Base-by-base conservation (phyloP, 2,888 invertebrate genomes). In the Meiosimyza decipiens region DNA sequence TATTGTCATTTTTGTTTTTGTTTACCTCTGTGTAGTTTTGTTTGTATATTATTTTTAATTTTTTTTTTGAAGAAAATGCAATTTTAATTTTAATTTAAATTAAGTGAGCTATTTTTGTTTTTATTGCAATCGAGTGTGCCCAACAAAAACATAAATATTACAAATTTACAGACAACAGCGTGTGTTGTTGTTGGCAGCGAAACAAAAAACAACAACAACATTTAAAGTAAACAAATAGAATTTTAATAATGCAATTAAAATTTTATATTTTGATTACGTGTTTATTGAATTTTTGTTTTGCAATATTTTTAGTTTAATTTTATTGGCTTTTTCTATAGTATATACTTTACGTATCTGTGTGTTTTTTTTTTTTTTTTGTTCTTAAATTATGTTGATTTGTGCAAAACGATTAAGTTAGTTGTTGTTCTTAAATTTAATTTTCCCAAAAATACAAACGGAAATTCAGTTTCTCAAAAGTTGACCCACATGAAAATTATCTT, bases 391-490 rank as follows among this genome's bases (percentile, higher is more conserved):
- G 3, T n/a, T 55, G 22, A 18, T 22, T 15, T 28, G 22, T 28
- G 0, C 6, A 13, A 57, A 57, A 57, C 22, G 15, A 57, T 57
- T 18, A 22, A 57, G 28, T 57, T 28, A 18, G 28, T 6, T 15
- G 12, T 0, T 18, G 11, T 40, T 40, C 15, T 28, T 9, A 13
- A 6, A 28, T 12, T 28, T 57, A 6, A 57, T 18, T 28, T 28
- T 57, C 28, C 2, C 9, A 9, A 40, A 28, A 55, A 9, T 55
- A 57, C 18, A 1, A 28, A 4, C 13, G 18, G 15, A 57, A 22
- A 57, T 57, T 57, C 57, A 57, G 57, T 57, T 57, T 57, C 57
- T 57, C 11, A 57, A 57, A 57, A 12, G 3, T 54, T 1, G 54
- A 54, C n/a, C 54, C n/a, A 9, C 2, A 54, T 54, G 18, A 54